Evolutionary conservation across 2,113 vertebrate genomes (phyloP).

Genomic region (Gallinago paraguaiae): DNA sequence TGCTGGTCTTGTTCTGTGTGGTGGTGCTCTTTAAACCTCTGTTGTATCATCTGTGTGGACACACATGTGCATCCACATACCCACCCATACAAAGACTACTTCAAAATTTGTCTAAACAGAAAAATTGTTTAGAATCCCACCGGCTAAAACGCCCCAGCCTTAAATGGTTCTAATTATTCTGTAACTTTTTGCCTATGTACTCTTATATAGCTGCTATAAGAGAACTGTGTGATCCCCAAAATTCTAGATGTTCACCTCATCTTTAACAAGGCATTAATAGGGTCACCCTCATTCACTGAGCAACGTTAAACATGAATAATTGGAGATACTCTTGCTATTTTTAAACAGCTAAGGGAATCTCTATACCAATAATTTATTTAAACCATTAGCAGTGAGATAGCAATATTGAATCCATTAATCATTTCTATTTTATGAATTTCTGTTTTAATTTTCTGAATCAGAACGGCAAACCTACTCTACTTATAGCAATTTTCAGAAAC

Average conservation of each 20-base stretch:
- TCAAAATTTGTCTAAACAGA: not conserved
- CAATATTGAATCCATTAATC: not conserved
- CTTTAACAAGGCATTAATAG: constrained; percentile 5
- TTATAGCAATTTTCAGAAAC: not conserved
- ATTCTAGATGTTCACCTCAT: not conserved
- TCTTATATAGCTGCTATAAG: not conserved
- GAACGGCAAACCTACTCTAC: not conserved
- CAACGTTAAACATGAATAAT: constrained; percentile 8
- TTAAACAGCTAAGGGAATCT: constrained; percentile 18
- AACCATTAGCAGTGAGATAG: not conserved
- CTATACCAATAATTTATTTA: constrained; percentile 36
- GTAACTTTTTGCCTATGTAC: not conserved
- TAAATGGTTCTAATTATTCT: not conserved
- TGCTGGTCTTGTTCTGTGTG: not conserved
- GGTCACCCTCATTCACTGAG: not conserved
- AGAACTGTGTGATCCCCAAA: not conserved
- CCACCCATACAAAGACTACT: not conserved
- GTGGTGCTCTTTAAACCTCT: not conserved
- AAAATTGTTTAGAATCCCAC: not conserved
- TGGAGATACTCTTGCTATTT: not conserved
- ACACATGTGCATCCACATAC: not conserved
- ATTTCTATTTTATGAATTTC: not conserved
- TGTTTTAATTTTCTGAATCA: not conserved
- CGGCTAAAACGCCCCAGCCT: not conserved
- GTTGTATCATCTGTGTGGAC: not conserved